Base-by-base conservation (phyloP, 2,888 invertebrate genomes). In the Dendrolimus pini region DNA sequence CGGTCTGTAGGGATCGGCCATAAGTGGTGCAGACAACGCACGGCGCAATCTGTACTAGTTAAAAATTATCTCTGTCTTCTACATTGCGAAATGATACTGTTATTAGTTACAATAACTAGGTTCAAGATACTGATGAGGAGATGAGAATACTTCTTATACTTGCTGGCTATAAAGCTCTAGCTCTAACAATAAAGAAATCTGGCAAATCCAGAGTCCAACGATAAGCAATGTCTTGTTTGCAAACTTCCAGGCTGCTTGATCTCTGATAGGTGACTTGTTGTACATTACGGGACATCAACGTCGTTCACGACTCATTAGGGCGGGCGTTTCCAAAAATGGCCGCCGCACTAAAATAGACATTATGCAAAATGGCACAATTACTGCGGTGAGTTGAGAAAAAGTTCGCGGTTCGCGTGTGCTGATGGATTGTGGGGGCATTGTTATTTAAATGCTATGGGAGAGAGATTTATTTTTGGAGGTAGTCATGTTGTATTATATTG, bases 291-390 rank as follows among this genome's bases (percentile, higher is more conserved):
- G 70, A 74, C 81, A 80, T 79, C 81, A 78, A 65, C 72, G 70
- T 63, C 74, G 78, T 85, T 89, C 87, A 78, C 87, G 86, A 81
- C 84, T 88, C 89, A 87, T 88, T 89, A 89, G 80, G 77, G 76
- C 74, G 72, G 70, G 66, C 71, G 76, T 75, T 77, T 71, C 78
- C 83, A 83, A 83, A 85, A 87, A 85, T 83, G 81, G 74, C 74
- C 75, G 70, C 81, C 75, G 72, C 77, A 88, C 87, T 89, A 84
- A 88, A 89, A 88, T 87, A 89, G 83, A 88, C 89, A 89, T 89
- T 89, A 89, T 86, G 87, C 80, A 85, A 86, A 90, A 89, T 89
- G 86, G 71, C 78, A 80, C 88, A 86, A 89, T 89, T 85, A 87
- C 83, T 72, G 78, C 72, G 73, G 80, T 83, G 83, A 84, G 84